Evolutionary conservation across 2,888 invertebrate species (phyloP).

Genomic region (Dasypolia templi): DNA sequence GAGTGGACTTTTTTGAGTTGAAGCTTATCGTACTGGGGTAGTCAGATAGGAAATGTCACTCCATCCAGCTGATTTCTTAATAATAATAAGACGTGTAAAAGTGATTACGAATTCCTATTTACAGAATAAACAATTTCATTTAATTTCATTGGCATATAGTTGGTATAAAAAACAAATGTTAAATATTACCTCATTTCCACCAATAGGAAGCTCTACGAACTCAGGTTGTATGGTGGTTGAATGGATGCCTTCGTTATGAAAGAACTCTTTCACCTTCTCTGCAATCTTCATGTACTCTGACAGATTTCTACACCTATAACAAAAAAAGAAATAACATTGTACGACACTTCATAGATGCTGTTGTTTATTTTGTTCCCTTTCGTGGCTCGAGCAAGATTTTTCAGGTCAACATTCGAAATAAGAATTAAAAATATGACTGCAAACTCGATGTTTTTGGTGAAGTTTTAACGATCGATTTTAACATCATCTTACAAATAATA

Average conservation of each 20-base stretch:
- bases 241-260: constrained; percentile 99
- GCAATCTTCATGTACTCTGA: constrained; percentile 99
- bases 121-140: too few relatives aligned
- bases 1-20: too few relatives aligned
- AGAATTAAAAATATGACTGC: neutral
- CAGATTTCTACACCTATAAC: constrained; percentile 95
- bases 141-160: too few relatives aligned
- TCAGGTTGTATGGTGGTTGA: constrained; percentile 99
- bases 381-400: neutral
- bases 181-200: constrained; percentile 83
- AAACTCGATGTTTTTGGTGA: neutral
- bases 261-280: constrained; percentile 98
- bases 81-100: too few relatives aligned
- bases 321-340: neutral
- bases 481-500: neutral
- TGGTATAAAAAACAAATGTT: neutral
- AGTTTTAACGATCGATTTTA: neutral
- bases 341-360: neutral
- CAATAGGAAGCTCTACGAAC: constrained; percentile 95
- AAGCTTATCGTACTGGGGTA: too few relatives aligned
- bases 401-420: neutral
- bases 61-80: too few relatives aligned
- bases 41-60: too few relatives aligned
- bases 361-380: neutral
- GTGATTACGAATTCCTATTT: too few relatives aligned